These are phyloP conservation scores for Conomelus anceps DNA, from an alignment of 2,888 invertebrate species.

Conservation along the genomic window DNA sequence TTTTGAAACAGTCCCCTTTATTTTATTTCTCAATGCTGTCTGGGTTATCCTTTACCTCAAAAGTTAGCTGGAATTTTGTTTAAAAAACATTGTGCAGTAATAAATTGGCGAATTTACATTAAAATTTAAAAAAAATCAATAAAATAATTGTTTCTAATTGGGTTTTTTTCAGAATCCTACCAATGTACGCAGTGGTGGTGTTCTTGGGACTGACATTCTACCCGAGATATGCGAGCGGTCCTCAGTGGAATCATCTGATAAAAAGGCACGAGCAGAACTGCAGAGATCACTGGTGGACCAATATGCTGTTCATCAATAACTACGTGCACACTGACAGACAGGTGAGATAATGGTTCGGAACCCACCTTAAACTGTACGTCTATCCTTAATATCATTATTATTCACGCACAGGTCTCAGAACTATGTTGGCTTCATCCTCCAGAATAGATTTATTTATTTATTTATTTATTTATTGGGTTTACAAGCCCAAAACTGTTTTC, in stretches of 20 bases:
- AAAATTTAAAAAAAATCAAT: too few species aligned
- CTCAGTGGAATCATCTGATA: slow-evolving; percentile 12
- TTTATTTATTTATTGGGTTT: neutral
- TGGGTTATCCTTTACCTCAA: too few species aligned
- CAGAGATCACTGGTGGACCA: slow-evolving; percentile 20
- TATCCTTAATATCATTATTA: too few species aligned
- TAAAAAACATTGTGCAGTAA: too few species aligned
- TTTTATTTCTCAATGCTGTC: too few species aligned
- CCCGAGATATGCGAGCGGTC: slow-evolving; percentile 1
- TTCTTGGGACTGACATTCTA: slow-evolving; percentile 10
- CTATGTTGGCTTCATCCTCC: too few species aligned
- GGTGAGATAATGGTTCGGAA: slow-evolving; percentile 8
- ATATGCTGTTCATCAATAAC: slow-evolving; percentile 18
- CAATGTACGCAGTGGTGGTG: neutral
- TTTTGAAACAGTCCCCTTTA: too few species aligned
- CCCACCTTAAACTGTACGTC: too few species aligned
- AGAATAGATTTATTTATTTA: neutral
- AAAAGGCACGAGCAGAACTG: slow-evolving; percentile 14
- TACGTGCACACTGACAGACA: slow-evolving; percentile 18
- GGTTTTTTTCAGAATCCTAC: slow-evolving; percentile 3
- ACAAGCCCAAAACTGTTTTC: too few species aligned
- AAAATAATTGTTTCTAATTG: too few species aligned
- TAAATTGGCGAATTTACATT: neutral
- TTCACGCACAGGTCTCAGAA: too few species aligned
- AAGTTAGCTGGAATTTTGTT: too few species aligned